These are phyloP conservation scores for Climacteris rufus DNA, from an alignment of 2,113 vertebrate species.

Conservation along the genomic window DNA sequence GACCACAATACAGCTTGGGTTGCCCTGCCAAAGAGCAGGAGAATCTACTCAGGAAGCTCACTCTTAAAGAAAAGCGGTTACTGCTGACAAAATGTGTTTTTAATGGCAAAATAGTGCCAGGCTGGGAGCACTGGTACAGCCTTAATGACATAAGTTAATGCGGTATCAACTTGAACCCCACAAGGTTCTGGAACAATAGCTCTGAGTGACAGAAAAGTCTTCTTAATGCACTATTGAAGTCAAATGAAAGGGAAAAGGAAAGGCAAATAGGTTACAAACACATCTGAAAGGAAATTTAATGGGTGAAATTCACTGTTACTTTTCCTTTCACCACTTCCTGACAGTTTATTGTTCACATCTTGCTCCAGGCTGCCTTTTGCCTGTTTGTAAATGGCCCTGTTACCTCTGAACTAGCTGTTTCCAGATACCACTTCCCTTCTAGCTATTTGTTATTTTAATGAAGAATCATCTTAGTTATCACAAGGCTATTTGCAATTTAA, in stretches of 20 bases:
- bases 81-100: not conserved
- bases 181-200: not conserved
- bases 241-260: not conserved
- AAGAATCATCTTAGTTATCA: not conserved
- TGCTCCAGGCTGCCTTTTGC: not conserved
- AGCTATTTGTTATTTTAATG: not conserved
- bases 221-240: not conserved
- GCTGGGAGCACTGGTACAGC: not conserved
- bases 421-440: too few relatives aligned
- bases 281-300: not conserved
- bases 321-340: not conserved
- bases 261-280: not conserved
- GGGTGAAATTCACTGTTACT: not conserved
- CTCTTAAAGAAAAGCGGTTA: not conserved
- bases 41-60: not conserved
- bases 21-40: not conserved
- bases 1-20: not conserved
- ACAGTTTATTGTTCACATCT: not conserved
- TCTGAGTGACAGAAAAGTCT: not conserved
- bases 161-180: not conserved
- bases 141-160: not conserved
- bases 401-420: not conserved
- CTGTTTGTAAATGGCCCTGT: accelerated
- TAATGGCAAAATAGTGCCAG: not conserved
- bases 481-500: not conserved